Evolutionary conservation across 2,113 vertebrate genomes (phyloP).

Genomic region (Pongo abelii): DNA sequence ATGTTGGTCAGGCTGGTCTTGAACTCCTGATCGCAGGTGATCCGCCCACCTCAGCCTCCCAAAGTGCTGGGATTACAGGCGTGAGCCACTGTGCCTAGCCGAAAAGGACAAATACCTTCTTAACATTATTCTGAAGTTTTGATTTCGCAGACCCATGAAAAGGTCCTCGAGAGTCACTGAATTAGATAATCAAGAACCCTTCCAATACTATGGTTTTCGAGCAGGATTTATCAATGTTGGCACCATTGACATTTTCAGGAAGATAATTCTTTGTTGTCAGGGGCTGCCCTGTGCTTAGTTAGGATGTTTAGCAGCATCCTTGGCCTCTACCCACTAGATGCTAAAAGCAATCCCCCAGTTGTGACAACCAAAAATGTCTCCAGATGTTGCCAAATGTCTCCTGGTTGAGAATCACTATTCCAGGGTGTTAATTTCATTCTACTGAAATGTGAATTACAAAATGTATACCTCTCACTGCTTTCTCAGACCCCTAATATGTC

Average conservation of each 20-base stretch:
- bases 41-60: no score
- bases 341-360: not conserved
- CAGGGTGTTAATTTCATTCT: not conserved
- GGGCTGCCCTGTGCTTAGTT: not conserved
- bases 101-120: not conserved
- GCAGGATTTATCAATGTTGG: not conserved
- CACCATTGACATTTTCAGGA: not conserved
- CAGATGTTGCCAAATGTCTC: constrained; percentile 30
- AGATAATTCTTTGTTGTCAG: not conserved
- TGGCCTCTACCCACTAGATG: not conserved
- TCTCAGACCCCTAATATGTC: not conserved
- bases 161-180: not conserved
- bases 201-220: not conserved
- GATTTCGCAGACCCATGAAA: not conserved
- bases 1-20: no score
- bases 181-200: not conserved
- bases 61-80: no score
- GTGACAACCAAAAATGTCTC: constrained; percentile 4
- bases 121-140: constrained; percentile 5
- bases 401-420: constrained; percentile 17
- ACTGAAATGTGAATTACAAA: constrained; percentile 6
- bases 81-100: no score
- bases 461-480: not conserved
- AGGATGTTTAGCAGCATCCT: not conserved
- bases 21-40: no score